A percentile compares a stretch with the other conserved stretches of the same genome.
phyloP scores from a whole-genome alignment of 2,888 invertebrate species.

The Eucera pruinosa region DNA sequence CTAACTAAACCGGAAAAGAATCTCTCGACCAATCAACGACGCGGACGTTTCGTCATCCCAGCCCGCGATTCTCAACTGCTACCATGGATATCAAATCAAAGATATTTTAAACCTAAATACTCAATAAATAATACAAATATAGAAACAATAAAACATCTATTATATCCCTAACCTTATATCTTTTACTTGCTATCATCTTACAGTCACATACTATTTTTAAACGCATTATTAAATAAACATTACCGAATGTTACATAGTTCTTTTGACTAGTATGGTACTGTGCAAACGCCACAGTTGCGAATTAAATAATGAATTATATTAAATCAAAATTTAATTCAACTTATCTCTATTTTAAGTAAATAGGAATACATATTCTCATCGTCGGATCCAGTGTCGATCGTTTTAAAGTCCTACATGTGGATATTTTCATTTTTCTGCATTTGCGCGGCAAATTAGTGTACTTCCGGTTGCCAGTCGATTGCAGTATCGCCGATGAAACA shows the following conservation, averaged over 20 bases:
- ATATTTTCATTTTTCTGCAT: not conserved
- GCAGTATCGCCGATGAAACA: too few relatives aligned
- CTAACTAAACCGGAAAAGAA: conserved; percentile 24
- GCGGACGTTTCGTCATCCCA: conserved; percentile 8
- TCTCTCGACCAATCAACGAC: conserved; percentile 48
- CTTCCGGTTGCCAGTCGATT: conserved; percentile 21
- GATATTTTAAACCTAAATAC: not conserved
- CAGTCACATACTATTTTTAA: not conserved
- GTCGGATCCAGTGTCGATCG: not conserved
- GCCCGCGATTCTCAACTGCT: conserved; percentile 35
- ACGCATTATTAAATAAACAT: not conserved
- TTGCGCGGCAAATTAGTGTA: conserved; percentile 1
- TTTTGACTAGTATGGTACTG: not conserved
- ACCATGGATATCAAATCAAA: conserved; percentile 11
- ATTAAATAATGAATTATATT: not conserved
- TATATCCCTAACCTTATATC: not conserved
- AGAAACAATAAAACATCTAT: not conserved
- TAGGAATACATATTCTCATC: not conserved
- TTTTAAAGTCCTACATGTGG: not conserved
- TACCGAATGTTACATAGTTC: too few relatives aligned
- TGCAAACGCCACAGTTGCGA: not conserved
- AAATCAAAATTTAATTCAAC: not conserved
- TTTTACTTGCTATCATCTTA: too few relatives aligned
- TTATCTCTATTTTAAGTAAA: not conserved
- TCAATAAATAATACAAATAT: not conserved